phyloP scores from a whole-genome alignment of 2,888 invertebrate genomes.

The Pammene aurita region DNA sequence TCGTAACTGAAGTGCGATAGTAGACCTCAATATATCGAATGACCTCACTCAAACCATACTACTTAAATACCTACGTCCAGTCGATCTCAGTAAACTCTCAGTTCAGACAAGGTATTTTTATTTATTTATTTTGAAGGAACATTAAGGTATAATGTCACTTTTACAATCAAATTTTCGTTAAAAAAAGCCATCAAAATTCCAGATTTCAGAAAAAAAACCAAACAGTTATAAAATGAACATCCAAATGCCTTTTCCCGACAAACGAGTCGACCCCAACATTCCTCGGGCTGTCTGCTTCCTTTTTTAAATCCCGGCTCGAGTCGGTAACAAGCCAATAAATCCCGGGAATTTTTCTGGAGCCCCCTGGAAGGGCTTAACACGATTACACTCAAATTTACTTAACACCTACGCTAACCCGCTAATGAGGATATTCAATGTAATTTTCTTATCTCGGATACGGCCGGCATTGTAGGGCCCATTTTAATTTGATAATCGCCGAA shows the following conservation, averaged over 20 bases:
- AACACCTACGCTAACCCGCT: slow-evolving; percentile 79
- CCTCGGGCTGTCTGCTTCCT: slow-evolving; percentile 70
- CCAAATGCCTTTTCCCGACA: slow-evolving; percentile 65
- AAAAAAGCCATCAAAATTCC: not conserved
- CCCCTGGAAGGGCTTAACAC: slow-evolving; percentile 71
- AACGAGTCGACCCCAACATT: slow-evolving; percentile 69
- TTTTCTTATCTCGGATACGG: slow-evolving; percentile 70
- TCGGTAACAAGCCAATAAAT: slow-evolving; percentile 83
- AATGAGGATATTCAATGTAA: slow-evolving; percentile 77
- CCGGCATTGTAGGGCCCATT: slow-evolving; percentile 58
- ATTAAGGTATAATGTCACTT: no score
- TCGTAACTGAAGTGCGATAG: no score
- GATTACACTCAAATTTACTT: slow-evolving; percentile 84
- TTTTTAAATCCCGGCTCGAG: slow-evolving; percentile 75
- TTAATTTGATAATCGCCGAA: slow-evolving; percentile 73
- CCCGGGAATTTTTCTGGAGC: slow-evolving; percentile 75
- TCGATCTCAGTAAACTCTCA: no score
- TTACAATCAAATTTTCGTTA: no score
- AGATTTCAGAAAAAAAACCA: slow-evolving; percentile 55
- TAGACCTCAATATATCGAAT: no score
- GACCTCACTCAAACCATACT: no score
- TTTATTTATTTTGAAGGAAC: no score
- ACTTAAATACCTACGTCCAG: no score
- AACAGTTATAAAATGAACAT: slow-evolving; percentile 74
- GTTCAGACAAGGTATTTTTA: no score